These are phyloP conservation scores for Aulostomus chinensis DNA, from an alignment of 2,797 vertebrate species.

Conservation along the genomic window DNA sequence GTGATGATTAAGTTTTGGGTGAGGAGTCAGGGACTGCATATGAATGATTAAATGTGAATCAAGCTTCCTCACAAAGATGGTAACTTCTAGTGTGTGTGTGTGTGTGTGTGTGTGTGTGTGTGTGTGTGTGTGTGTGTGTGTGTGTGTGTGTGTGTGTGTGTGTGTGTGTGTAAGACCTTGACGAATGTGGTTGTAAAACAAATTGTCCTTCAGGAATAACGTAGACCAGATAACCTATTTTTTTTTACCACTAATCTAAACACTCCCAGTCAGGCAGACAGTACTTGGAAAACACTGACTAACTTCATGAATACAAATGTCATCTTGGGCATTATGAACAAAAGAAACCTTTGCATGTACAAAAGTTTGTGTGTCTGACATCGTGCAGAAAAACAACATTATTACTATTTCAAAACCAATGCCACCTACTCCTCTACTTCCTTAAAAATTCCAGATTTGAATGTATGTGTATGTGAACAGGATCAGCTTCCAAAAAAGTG, in stretches of 20 bases:
- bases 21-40: too few species aligned
- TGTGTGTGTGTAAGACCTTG: conserved; percentile 44
- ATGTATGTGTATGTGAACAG: too few species aligned
- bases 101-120: conserved; percentile 6
- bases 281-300: conserved; percentile 19
- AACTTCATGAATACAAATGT: neutral
- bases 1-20: too few species aligned
- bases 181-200: conserved; percentile 48
- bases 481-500: too few species aligned
- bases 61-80: too few species aligned
- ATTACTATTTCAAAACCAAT: too few species aligned
- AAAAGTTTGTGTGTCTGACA: too few species aligned
- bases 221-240: conserved; percentile 53
- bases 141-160: conserved; percentile 14
- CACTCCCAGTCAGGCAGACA: conserved; percentile 15
- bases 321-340: neutral
- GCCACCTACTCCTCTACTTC: too few species aligned
- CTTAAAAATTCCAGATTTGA: too few species aligned
- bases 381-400: too few species aligned
- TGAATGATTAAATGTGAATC: neutral
- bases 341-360: neutral
- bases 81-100: conserved; percentile 1
- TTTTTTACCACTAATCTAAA: conserved; percentile 44
- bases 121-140: conserved; percentile 5
- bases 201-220: conserved; percentile 54